Evolutionary conservation across 37 sponge, comb jelly and placozoan species (phyloP), one percentile per base, ranked within the genome.

Genomic region (Sycon ciliatum): DNA sequence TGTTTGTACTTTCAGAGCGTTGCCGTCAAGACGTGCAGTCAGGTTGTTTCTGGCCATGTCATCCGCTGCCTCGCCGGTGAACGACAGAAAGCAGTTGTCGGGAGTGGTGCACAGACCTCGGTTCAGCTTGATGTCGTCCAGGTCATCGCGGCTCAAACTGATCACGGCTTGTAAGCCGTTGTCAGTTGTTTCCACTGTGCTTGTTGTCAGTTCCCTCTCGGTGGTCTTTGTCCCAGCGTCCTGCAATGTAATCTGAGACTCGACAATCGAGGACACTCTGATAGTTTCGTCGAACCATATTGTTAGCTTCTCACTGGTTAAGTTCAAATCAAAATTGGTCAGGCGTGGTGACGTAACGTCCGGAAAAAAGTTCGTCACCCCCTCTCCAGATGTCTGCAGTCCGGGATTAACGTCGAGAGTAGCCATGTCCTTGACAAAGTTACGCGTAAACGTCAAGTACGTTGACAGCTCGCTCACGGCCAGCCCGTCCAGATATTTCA

Each of bases 231-330:
- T 18, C 7, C 27, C 26, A 9, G 7, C 24, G 26, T 24, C 16
- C 32, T 60, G 63, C 31, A 60, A 60, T 11, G 16, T 24, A 28
- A 60, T 7, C 32, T 18, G 24, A 22, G 11, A 7, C 27, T 22
- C 63, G 7, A 23, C 22, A 22, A 92, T 40, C 22, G 80, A 80
- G 24, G 63, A 32, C 3, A 85, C 86, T 42, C 76, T 56, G 56
- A 92, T 75, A 34, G 89, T 87, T 74, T 92, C 93, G 73, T 85
- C 76, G 67, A 92, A 92, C 0, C 62, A 74, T 2, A 92, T 72
- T 4, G 56, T 34, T 31, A 92, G 52, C 23, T 60, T 39, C 29
- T 82, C 82, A 39, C 38, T 5, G 0, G 93, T 92, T 16, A 92
- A 86, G 38, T 92, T 78, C 3, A 92, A 61, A 30, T 37, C 61